Evolutionary conservation across 2,797 vertebrate species (phyloP), one percentile per base, ranked within the genome.

Genomic region (Ctenopoma kingsleyae): DNA sequence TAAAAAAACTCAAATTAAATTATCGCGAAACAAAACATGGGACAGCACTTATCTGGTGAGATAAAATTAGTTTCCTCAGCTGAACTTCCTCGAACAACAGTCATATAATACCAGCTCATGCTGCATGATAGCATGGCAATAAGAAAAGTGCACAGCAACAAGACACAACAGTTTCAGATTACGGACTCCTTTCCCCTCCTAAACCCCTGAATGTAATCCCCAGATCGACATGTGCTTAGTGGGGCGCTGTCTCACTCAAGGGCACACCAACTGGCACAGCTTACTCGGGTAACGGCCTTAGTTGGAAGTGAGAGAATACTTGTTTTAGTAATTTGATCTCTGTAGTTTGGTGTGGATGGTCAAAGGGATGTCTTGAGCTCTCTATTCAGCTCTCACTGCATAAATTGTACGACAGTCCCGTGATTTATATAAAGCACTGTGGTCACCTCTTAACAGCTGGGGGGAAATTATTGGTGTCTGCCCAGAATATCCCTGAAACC

Each of bases 131-230:
- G 81, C 84, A 51, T 75, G 81, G 86, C 82, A 87, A 87, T 90
- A 87, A 90, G 82, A 84, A 90, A 91, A 89, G 86, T 86, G 87
- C 89, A 88, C 88, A 61, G 91, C 91, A 93, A 93, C 89, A 92
- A 91, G 90, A 92, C 91, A 92, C 87, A 93, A 93, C 91, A 91
- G 93, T 91, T 89, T 94, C 90, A 80, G 78, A 90, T 94, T 91
- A 93, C 93, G 55, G 83, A 83, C 87, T 90, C 84, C 87, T 90
- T 91, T 87, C 86, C 89, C 78, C 71, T 81, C 82, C 77, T 87
- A 91, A 93, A 92, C 75, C 89, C 85, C 82, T 86, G 78, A 79
- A 83, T 85, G 84, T 93, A 94, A 93, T 93, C 92, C 91, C 76
- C 80, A 91, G 85, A 89, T 92, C 83, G 82, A 81, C 85, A 79